These are phyloP conservation scores for Phyllostomus hastatus DNA, from an alignment of 2,113 vertebrate species.

Conservation along the genomic window DNA sequence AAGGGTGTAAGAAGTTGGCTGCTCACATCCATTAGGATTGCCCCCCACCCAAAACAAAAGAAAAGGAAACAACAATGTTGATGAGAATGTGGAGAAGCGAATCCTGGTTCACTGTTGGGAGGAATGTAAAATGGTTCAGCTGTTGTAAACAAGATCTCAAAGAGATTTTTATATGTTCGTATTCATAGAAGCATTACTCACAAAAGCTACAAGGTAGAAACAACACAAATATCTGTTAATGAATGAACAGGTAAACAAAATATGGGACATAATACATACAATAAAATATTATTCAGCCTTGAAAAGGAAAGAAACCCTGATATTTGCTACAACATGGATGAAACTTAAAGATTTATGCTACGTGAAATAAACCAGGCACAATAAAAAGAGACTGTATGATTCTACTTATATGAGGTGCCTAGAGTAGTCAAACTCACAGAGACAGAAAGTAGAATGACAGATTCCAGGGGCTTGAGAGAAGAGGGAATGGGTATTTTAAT, in stretches of 20 bases:
- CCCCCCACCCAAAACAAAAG: not conserved
- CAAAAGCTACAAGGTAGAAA: not conserved
- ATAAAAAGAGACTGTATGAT: not conserved
- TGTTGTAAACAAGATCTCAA: not conserved
- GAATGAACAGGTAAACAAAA: not conserved
- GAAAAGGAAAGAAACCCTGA: not conserved
- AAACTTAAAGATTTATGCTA: not conserved
- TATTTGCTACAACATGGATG: not conserved
- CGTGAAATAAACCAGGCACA: not conserved
- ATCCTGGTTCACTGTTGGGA: not conserved
- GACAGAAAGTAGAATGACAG: not conserved
- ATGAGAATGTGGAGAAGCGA: not conserved
- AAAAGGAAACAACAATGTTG: not conserved
- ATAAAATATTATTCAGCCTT: not conserved
- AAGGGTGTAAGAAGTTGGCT: not conserved
- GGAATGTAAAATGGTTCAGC: not conserved
- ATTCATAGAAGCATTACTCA: not conserved
- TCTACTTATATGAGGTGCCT: not conserved
- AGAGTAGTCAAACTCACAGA: not conserved
- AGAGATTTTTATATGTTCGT: not conserved
- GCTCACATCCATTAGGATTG: not conserved
- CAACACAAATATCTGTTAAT: not conserved
- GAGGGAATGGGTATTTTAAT: too few species aligned
- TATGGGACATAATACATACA: too few species aligned
- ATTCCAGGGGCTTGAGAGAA: too few species aligned